These are phyloP conservation scores for Labroides dimidiatus DNA, from an alignment of 2,797 vertebrate genomes.

Conservation along the genomic window DNA sequence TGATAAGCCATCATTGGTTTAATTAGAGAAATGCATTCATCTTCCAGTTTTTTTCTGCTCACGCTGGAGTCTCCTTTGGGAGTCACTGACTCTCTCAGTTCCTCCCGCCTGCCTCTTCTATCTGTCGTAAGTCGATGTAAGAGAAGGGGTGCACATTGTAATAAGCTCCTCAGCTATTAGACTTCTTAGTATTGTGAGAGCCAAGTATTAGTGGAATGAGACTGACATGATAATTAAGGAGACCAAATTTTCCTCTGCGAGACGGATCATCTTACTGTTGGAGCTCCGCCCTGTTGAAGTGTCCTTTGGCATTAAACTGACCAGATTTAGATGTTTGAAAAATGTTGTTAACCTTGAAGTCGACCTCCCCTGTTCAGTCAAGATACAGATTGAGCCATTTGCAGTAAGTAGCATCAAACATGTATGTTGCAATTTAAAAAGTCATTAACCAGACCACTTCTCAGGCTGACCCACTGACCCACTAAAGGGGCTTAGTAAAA, in stretches of 20 bases:
- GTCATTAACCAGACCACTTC: background rate
- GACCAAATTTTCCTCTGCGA: background rate
- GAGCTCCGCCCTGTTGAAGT: background rate
- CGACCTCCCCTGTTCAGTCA: background rate
- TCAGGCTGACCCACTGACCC: slow-evolving; percentile 10
- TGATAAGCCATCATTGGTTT: slow-evolving; percentile 68
- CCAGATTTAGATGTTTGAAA: background rate
- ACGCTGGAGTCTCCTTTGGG: slow-evolving; percentile 63
- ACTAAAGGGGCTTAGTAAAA: background rate
- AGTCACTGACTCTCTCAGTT: slow-evolving; percentile 70
- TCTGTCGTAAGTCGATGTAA: slow-evolving; percentile 80
- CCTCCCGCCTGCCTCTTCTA: slow-evolving; percentile 48
- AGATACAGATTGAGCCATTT: slow-evolving; percentile 1
- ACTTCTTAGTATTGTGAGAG: slow-evolving; percentile 47
- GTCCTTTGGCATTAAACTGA: background rate
- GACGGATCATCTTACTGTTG: background rate
- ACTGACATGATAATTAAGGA: slow-evolving; percentile 28
- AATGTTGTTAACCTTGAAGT: slow-evolving; percentile 6
- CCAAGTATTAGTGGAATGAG: slow-evolving; percentile 39
- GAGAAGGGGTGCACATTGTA: slow-evolving; percentile 69
- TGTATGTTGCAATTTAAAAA: background rate
- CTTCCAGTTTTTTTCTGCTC: slow-evolving; percentile 65
- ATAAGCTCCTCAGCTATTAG: slow-evolving; percentile 61
- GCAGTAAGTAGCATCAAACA: background rate
- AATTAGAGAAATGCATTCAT: slow-evolving; percentile 75